Evolutionary conservation across 2,113 vertebrate species (phyloP).

Genomic region (Hypocryptadius cinnamomeus): DNA sequence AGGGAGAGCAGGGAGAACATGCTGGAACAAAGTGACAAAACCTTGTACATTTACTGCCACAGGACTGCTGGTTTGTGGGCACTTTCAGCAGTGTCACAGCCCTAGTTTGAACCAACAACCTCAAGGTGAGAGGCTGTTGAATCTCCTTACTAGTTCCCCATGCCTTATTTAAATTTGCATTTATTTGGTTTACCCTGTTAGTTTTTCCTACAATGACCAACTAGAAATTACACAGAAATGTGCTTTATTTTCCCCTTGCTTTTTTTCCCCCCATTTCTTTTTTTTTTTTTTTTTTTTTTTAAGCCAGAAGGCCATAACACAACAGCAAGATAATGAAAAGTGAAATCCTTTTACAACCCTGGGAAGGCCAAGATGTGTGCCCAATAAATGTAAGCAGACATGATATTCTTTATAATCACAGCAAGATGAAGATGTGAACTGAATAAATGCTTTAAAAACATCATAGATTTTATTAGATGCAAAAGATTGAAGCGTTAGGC

Average conservation of each 20-base stretch:
- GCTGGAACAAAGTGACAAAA: neutral
- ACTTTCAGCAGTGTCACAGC: neutral
- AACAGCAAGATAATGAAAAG: constrained; percentile 55
- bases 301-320: neutral
- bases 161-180: constrained; percentile 35
- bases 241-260: neutral
- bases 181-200: constrained; percentile 20
- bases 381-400: constrained; percentile 57
- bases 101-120: neutral
- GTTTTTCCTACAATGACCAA: neutral
- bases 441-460: constrained; percentile 59
- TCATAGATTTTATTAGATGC: constrained; percentile 62
- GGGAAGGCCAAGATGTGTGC: constrained; percentile 41
- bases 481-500: constrained; percentile 57
- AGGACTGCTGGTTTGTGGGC: neutral
- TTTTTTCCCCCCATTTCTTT: neutral
- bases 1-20: neutral
- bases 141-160: neutral
- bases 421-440: constrained; percentile 60
- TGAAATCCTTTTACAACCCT: constrained; percentile 44
- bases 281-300: neutral
- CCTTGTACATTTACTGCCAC: neutral
- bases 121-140: constrained; percentile 19
- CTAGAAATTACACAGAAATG: neutral
- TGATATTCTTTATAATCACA: constrained; percentile 63